Evolutionary conservation across 2,113 vertebrate genomes (phyloP), one percentile per base, ranked within the genome.

Genomic region (Heliornis fulica): DNA sequence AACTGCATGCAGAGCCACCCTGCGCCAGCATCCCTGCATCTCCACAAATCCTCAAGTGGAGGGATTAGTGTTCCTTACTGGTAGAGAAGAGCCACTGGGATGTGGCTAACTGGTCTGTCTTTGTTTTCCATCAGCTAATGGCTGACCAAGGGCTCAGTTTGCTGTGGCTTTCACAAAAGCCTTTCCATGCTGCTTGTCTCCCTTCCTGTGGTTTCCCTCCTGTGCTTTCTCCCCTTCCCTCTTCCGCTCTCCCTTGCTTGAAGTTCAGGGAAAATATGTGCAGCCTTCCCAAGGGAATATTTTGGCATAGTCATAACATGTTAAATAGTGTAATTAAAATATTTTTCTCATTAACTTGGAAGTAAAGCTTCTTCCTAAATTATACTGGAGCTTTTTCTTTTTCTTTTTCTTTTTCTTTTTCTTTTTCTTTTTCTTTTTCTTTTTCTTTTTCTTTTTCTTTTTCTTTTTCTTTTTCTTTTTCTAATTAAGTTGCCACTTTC

Each of bases 271-370:
- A 46, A 91, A 93, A n/a, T 29, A 68, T 10, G 66, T 3, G 11
- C 66, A 54, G 66, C 71, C 70, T 91, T 92, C 97, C 94, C 83
- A 12, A 5, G 80, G 89, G 70, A 92, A 61, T 31, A 1, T 32
- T 75, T 94, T 34, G 65, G 93, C 94, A 46, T 50, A 93, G 96
- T 86, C 94, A 82, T 43, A 77, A 95, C 95, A 96, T 97, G 96
- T 91, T 97, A 96, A 97, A 95, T n/a, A 28, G 87, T 1, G 3
- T 80, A 96, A 98, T 98, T 98, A 97, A 97, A 97, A 97, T 97
- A 96, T 81, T 97, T 97, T 85, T 95, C 92, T 96, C 96, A 95
- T 98, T 98, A 98, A 95, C 88, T 95, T 91, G 31, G 75, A 94
- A 97, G 96, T 96, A 69, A 96, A 40, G 11, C 87, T 65, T 34